phyloP scores from a whole-genome alignment of 2,797 vertebrate genomes.

The Apodemus agrarius region DNA sequence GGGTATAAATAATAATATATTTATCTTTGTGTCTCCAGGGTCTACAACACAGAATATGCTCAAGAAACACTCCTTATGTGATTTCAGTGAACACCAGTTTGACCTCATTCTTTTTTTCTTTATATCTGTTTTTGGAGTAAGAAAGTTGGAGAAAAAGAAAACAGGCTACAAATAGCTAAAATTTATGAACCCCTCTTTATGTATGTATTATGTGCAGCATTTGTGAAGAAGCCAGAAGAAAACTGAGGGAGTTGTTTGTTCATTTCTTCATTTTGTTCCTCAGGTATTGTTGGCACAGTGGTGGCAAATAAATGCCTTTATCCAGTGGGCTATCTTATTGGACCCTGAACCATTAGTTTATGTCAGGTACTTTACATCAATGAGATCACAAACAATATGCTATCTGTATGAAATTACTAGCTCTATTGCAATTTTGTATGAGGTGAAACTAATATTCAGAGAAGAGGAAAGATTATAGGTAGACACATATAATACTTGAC shows the following conservation, averaged over 20 bases:
- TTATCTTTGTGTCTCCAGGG: neutral
- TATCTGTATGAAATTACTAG: neutral
- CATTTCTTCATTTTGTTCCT: neutral
- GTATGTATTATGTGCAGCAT: neutral
- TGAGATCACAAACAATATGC: neutral
- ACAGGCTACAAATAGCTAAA: neutral
- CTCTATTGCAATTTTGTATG: neutral
- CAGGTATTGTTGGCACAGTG: neutral
- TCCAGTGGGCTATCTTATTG: neutral
- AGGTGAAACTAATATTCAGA: constrained; percentile 27
- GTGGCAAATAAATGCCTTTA: neutral
- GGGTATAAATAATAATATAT: neutral
- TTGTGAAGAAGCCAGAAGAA: neutral
- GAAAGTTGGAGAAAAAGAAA: neutral
- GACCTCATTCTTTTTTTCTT: constrained; percentile 4
- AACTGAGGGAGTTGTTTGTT: neutral
- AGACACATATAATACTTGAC: neutral
- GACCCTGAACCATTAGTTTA: neutral
- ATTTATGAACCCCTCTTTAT: neutral
- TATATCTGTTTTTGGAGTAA: constrained; percentile 14
- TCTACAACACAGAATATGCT: constrained; percentile 29
- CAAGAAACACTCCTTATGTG: constrained; percentile 61
- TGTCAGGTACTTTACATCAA: neutral
- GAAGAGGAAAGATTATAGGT: neutral
- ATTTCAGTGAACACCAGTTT: neutral